These are phyloP conservation scores for Bradynema listronoti DNA, from an alignment of 1,140 invertebrate genomes.

Conservation along the genomic window DNA sequence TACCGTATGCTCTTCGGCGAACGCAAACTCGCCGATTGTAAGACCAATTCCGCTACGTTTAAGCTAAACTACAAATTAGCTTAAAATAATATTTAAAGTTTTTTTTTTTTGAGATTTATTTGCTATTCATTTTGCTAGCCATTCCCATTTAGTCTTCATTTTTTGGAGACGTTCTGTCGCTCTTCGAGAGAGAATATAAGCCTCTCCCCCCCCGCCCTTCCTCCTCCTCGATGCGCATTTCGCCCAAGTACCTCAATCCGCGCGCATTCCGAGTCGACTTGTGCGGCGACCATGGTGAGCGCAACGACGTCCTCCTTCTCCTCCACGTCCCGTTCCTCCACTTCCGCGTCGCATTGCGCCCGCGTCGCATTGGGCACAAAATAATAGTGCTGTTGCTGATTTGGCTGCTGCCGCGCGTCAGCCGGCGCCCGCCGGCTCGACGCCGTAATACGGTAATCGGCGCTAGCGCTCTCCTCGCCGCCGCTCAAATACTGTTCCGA, in stretches of 20 bases:
- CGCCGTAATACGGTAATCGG: too few species aligned
- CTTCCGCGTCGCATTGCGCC: neutral
- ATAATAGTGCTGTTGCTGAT: neutral
- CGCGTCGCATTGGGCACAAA: neutral
- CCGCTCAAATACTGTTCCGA: too few species aligned
- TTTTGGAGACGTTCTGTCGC: too few species aligned
- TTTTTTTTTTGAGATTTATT: neutral
- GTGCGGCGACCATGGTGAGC: constrained; percentile 45
- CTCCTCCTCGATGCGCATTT: too few species aligned
- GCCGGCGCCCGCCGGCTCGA: too few species aligned
- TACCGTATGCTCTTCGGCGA: constrained; percentile 38
- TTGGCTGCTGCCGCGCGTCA: too few species aligned
- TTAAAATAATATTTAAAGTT: neutral
- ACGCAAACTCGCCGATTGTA: constrained; percentile 35
- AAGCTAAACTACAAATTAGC: constrained; percentile 29
- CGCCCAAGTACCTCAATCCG: constrained; percentile 43
- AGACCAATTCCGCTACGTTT: constrained; percentile 40
- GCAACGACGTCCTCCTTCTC: constrained; percentile 11
- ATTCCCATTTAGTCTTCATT: too few species aligned
- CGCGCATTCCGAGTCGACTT: constrained; percentile 40
- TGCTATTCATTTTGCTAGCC: too few species aligned
- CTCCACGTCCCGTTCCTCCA: neutral
- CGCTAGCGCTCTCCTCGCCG: too few species aligned
- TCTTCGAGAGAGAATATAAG: too few species aligned
- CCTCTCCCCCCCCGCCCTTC: too few species aligned